Evolutionary conservation across 2,888 invertebrate genomes (phyloP).

Genomic region (Parapristionchus giblindavisi): DNA sequence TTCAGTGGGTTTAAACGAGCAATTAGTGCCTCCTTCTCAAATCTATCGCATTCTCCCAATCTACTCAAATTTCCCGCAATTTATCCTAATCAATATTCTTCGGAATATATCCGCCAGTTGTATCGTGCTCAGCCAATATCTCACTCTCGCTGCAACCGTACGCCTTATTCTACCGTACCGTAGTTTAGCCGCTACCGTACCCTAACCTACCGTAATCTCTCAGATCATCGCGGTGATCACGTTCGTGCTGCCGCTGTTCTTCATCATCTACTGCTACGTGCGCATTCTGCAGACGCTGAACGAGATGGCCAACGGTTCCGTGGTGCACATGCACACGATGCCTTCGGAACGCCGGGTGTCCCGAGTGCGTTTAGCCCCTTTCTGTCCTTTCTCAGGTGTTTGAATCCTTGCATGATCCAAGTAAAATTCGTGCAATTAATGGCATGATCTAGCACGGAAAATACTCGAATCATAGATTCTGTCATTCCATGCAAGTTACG

Average conservation of each 20-base stretch:
- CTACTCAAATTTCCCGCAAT: background rate
- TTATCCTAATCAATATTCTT: background rate
- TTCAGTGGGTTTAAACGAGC: background rate
- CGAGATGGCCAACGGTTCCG: constrained; percentile 25
- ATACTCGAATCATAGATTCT: no score
- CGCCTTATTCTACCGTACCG: no score
- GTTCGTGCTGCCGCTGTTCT: constrained; percentile 63
- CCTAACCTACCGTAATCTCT: constrained; percentile 8
- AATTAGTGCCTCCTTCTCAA: background rate
- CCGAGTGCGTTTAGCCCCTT: no score
- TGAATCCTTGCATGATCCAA: no score
- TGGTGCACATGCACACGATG: constrained; percentile 29
- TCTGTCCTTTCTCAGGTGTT: no score
- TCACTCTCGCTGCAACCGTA: no score
- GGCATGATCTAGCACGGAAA: no score
- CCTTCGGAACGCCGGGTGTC: no score
- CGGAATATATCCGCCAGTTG: background rate
- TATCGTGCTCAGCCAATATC: no score
- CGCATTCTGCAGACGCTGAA: constrained; percentile 57
- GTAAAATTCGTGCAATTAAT: no score
- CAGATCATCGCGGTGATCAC: constrained; percentile 64
- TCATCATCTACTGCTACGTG: constrained; percentile 66
- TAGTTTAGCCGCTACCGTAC: background rate
- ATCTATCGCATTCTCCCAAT: background rate
- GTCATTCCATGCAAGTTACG: no score